Evolutionary conservation across 2,888 invertebrate genomes (phyloP), one percentile per base, ranked within the genome.

Genomic region (Leptodirus hochenwartii): DNA sequence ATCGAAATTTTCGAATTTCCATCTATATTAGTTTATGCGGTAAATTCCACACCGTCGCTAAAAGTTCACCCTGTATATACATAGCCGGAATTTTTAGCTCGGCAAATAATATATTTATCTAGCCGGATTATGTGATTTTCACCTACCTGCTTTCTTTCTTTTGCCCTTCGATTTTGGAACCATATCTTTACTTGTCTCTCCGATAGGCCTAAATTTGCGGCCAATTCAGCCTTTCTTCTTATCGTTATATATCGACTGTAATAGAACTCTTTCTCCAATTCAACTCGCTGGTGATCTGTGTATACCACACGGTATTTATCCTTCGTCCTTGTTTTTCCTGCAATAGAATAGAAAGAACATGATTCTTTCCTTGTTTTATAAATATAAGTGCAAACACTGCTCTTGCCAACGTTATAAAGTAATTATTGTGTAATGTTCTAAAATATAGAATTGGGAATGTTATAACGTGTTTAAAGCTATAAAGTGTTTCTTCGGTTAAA

Each of bases 251-350:
- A 95, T 31, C 84, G 69, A 42, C 78, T 85, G 58, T 79, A 88
- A 56, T 54, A 54, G 38, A 54, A 56, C 36, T 56, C 56, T 34
- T 54, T 55, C 37, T 56, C 54, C 6, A 56, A 39, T 37, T 54
- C 53, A 34, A 96, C 62, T 10, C 96, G 69, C 61, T 98, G 96
- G 46, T 82, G 82, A 49, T 98, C 96, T 25, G 84, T 87, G 63
- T 98, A 98, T 28, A 98, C 98, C 29, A 95, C 95, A 20, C 98
- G 71, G 62, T 98, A 98, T 62, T 96, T 98, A 63, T 98, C 96
- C 62, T 91, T 91, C 40, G 98, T 98, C 42, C 96, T 69, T 35
- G 96, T 98, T 68, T 95, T 95, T 31, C 91, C 93, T 95, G 67
- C 2, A 68, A 69, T 44, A 49, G 48, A 34, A 41, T n/a, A n/a